phyloP scores from a whole-genome alignment of 1,140 invertebrate genomes.

The Papilio xuthus region DNA sequence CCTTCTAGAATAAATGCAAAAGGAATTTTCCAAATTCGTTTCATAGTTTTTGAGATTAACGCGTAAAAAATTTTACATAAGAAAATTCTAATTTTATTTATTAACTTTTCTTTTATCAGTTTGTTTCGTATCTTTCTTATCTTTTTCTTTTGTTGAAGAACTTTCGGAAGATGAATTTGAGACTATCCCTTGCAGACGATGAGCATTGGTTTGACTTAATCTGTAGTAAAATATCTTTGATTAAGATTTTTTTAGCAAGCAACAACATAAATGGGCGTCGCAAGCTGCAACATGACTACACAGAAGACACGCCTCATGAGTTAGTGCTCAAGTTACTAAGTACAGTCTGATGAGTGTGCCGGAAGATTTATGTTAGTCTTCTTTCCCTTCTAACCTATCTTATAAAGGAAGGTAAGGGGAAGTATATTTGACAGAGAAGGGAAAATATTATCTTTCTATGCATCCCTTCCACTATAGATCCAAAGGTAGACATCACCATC shows the following conservation, averaged over 20 bases:
- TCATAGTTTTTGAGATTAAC: background rate
- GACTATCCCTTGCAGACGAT: slow-evolving; percentile 67
- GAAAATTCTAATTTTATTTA: slow-evolving; percentile 13
- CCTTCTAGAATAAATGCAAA: background rate
- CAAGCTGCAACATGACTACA: no score
- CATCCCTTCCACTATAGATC: no score
- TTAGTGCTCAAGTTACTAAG: no score
- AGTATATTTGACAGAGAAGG: no score
- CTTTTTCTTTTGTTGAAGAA: slow-evolving; percentile 48
- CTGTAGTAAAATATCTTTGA: slow-evolving; percentile 48
- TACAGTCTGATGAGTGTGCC: no score
- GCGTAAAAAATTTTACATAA: background rate
- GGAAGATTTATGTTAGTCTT: no score
- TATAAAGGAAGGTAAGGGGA: no score
- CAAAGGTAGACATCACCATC: no score
- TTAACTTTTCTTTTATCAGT: slow-evolving; percentile 50
- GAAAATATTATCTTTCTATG: no score
- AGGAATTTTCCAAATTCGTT: background rate
- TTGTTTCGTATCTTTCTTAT: slow-evolving; percentile 45
- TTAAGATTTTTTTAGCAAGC: background rate
- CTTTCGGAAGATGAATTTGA: slow-evolving; percentile 58
- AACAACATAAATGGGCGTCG: no score
- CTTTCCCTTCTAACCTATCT: no score
- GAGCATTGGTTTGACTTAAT: slow-evolving; percentile 69
- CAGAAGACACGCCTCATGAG: no score